These are phyloP conservation scores for Telenomus remus DNA, from an alignment of 1,140 invertebrate species.

Conservation along the genomic window DNA sequence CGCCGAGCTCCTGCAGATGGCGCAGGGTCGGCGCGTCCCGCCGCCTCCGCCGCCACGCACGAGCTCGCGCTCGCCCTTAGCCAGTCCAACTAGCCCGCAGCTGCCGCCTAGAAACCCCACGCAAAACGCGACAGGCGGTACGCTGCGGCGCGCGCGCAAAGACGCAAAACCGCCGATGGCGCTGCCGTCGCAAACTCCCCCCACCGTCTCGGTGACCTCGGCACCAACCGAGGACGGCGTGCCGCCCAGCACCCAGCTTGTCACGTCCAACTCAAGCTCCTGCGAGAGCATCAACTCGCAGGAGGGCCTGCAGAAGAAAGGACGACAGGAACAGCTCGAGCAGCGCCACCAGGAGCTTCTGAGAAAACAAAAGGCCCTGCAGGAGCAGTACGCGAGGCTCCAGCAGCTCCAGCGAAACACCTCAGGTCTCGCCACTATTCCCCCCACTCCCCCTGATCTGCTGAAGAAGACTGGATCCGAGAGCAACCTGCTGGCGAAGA, in stretches of 20 bases:
- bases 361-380: slow-evolving; percentile 88
- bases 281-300: slow-evolving; percentile 87
- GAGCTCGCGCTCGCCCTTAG: slow-evolving; percentile 86
- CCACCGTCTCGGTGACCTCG: slow-evolving; percentile 76
- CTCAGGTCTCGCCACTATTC: slow-evolving; percentile 77
- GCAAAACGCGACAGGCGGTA: slow-evolving; percentile 22
- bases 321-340: slow-evolving; percentile 85
- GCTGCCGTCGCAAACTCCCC: slow-evolving; percentile 65
- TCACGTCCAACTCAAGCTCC: slow-evolving; percentile 80
- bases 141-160: slow-evolving; percentile 51
- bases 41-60: slow-evolving; percentile 90
- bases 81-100: slow-evolving; percentile 84
- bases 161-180: slow-evolving; percentile 66
- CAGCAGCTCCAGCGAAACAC: slow-evolving; percentile 89
- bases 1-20: slow-evolving; percentile 80
- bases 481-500: slow-evolving; percentile 89
- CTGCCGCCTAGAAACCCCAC: slow-evolving; percentile 76
- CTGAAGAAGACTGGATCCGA: slow-evolving; percentile 93
- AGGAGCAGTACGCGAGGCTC: slow-evolving; percentile 90
- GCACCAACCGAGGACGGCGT: slow-evolving; percentile 76
- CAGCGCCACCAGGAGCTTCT: slow-evolving; percentile 90
- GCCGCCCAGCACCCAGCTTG: slow-evolving; percentile 66
- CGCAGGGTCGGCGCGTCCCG: slow-evolving; percentile 83
- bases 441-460: slow-evolving; percentile 78
- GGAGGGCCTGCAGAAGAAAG: slow-evolving; percentile 78